Conservation (phyloP, 2,797 vertebrate species). For the Mormyrops attenuatus region DNA sequence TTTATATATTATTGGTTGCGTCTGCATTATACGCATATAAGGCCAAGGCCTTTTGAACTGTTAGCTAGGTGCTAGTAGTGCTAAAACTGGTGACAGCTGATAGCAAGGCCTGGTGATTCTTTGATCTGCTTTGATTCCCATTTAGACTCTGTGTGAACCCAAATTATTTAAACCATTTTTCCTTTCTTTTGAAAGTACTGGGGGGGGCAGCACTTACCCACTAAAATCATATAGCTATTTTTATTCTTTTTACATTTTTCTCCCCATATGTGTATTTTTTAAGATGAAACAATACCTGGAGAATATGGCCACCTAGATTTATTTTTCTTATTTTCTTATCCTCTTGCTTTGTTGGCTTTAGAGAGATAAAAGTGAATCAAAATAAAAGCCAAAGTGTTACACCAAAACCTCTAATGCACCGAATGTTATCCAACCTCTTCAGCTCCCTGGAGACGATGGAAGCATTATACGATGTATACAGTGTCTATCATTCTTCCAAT, state of each 20-base stretch:
- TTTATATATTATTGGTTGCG: not conserved
- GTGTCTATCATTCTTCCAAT: not conserved
- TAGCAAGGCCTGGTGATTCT: constrained; percentile 30
- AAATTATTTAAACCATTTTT: constrained; percentile 47
- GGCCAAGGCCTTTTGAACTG: constrained; percentile 1
- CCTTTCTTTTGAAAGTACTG: constrained; percentile 36
- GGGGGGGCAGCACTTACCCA: constrained; percentile 42
- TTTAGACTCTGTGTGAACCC: constrained; percentile 40
- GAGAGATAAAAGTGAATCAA: constrained; percentile 11
- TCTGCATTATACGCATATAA: constrained; percentile 5
- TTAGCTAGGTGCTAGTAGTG: constrained; percentile 19
- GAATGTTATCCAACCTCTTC: not conserved
- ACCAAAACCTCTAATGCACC: not conserved
- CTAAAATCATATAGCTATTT: constrained; percentile 53
- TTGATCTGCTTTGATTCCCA: constrained; percentile 46
- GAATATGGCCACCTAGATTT: not conserved
- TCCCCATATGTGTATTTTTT: not conserved
- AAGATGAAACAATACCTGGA: not conserved
- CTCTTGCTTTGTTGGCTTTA: not conserved
- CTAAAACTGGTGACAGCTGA: constrained; percentile 38
- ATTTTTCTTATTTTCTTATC: constrained; percentile 4
- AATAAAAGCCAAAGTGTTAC: constrained; percentile 3
- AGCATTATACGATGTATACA: not conserved
- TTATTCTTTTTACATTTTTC: constrained; percentile 56
- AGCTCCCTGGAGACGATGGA: not conserved